Conservation (phyloP, 1,140 invertebrate genomes). For the Vanessa atalanta region DNA sequence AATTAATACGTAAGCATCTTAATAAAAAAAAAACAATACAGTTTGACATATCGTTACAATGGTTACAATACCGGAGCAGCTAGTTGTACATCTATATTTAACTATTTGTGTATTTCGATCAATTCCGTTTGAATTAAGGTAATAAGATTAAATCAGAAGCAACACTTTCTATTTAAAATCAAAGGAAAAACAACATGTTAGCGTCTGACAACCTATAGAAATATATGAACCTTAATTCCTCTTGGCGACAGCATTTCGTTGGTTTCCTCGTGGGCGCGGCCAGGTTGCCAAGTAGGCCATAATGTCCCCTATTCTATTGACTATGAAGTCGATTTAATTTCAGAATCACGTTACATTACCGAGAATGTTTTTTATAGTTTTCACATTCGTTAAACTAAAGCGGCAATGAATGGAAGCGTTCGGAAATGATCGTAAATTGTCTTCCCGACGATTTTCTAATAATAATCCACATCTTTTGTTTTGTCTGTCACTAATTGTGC, state of each 20-base stretch:
- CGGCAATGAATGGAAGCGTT: background rate
- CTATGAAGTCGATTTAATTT: background rate
- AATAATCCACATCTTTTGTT: conserved; percentile 18
- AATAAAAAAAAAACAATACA: too few species aligned
- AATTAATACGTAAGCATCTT: too few species aligned
- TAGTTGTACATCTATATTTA: too few species aligned
- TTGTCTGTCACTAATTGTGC: conserved; percentile 29
- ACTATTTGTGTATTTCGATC: too few species aligned
- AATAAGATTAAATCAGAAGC: background rate
- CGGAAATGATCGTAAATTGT: background rate
- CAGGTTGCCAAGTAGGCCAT: conserved; percentile 35
- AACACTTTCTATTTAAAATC: conserved; percentile 16
- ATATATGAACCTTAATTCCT: conserved; percentile 35
- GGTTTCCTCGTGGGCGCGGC: conserved; percentile 37
- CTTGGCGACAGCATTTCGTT: conserved; percentile 38
- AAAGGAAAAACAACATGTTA: conserved; percentile 13
- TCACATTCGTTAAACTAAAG: background rate
- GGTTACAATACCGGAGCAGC: too few species aligned
- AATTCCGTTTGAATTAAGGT: too few species aligned
- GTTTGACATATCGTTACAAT: too few species aligned
- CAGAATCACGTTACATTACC: background rate
- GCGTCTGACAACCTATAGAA: conserved; percentile 23
- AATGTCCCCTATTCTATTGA: conserved; percentile 23
- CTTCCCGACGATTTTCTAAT: conserved; percentile 21
- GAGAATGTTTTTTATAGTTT: background rate